Evolutionary conservation across 2,888 invertebrate genomes (phyloP).

Genomic region (Pelosia muscerda): DNA sequence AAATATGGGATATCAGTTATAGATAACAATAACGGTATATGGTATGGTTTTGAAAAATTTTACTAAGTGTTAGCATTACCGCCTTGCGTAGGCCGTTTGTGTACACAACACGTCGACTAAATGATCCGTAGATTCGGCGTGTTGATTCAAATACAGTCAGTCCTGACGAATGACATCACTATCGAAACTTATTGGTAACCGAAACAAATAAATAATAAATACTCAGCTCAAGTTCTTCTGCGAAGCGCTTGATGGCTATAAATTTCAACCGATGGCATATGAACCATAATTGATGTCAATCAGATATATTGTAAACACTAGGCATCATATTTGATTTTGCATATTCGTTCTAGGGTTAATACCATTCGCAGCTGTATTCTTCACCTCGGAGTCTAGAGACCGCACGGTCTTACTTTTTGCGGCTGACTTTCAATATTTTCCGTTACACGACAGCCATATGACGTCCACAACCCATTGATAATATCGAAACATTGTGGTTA

Average conservation of each 20-base stretch:
- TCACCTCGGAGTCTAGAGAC: too few relatives aligned
- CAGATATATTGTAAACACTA: neutral
- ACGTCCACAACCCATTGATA: too few relatives aligned
- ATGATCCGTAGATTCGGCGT: constrained; percentile 8
- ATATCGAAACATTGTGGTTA: too few relatives aligned
- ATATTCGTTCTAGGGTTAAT: too few relatives aligned
- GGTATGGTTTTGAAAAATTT: constrained; percentile 27
- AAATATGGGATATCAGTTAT: constrained; percentile 5
- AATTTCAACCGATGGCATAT: neutral
- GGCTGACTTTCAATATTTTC: too few relatives aligned
- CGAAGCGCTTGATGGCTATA: neutral
- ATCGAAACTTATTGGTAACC: constrained; percentile 20
- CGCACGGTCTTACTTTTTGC: too few relatives aligned
- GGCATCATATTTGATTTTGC: too few relatives aligned
- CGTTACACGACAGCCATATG: too few relatives aligned
- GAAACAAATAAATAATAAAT: constrained; percentile 11
- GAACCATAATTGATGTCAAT: too few relatives aligned
- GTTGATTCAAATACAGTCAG: constrained; percentile 22
- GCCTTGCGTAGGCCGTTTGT: constrained; percentile 25
- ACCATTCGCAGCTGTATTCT: too few relatives aligned
- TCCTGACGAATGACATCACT: constrained; percentile 23
- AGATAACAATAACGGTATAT: neutral
- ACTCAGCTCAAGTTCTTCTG: constrained; percentile 4
- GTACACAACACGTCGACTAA: constrained; percentile 35
- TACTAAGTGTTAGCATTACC: constrained; percentile 26